These are phyloP conservation scores for Palythoa caribaeorum DNA, from an alignment of 92 coral and sea anemone genomes.

Conservation along the genomic window DNA sequence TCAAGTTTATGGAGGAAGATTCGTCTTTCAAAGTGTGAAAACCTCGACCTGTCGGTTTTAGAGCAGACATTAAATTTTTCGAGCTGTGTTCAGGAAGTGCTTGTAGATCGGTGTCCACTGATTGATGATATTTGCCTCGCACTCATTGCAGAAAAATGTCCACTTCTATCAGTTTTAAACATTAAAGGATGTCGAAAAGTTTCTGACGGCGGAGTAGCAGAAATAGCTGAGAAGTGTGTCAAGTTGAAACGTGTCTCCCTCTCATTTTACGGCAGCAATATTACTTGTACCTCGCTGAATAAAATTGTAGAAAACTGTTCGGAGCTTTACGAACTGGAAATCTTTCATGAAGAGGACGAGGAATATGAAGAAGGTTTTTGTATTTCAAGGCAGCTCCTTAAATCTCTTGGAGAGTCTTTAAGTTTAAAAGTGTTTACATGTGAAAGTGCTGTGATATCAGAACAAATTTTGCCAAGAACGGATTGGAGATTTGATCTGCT, in stretches of 20 bases:
- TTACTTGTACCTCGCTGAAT: conserved; percentile 49
- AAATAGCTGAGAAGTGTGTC: conserved; percentile 48
- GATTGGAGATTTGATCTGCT: conserved; percentile 28
- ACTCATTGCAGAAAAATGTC: conserved; percentile 63
- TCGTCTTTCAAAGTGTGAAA: conserved; percentile 66
- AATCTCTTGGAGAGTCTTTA: conserved; percentile 34
- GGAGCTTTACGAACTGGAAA: conserved; percentile 53
- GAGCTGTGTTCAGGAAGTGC: conserved; percentile 64
- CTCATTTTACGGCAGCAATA: conserved; percentile 45
- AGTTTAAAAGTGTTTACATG: conserved; percentile 63
- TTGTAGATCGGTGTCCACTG: conserved; percentile 57
- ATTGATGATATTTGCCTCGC: conserved; percentile 71
- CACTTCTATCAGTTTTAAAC: conserved; percentile 58
- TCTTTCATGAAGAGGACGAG: conserved; percentile 66
- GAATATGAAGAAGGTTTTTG: conserved; percentile 51
- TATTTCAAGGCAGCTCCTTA: conserved; percentile 50
- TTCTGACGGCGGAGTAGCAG: conserved; percentile 62
- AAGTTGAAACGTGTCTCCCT: conserved; percentile 40
- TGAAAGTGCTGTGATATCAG: conserved; percentile 61
- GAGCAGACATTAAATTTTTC: conserved; percentile 61
- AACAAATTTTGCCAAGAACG: conserved; percentile 22
- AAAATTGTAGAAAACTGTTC: conserved; percentile 57
- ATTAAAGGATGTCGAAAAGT: conserved; percentile 58
- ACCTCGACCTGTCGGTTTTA: conserved; percentile 53
- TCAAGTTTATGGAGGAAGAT: conserved; percentile 75